Base-by-base conservation (phyloP, 1,140 invertebrate genomes). In the Sitobion miscanthi region DNA sequence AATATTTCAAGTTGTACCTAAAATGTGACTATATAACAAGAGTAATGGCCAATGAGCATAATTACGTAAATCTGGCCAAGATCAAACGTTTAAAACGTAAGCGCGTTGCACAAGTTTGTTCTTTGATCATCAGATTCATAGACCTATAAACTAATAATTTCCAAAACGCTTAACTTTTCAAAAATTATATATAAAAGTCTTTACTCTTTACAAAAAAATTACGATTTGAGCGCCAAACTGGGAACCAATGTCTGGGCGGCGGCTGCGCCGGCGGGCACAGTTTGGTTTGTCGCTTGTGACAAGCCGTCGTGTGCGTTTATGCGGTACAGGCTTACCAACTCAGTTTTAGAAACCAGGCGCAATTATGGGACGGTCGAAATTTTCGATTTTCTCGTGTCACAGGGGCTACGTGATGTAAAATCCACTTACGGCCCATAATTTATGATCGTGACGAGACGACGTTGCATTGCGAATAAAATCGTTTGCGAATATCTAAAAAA, bases 301-400 rank as follows among this genome's bases (percentile, higher is more conserved):
- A 17, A 35, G 30, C 17, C 62, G 62, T 77, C 62, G 62, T n/a
- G 30, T n/a, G 69, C 47, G 77, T 38, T 47, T 21, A 52, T 38
- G 25, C 20, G 11, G 9, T 82, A 54, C 91, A 83, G 82, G 5
- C 21, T 6, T 57, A 42, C 91, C 91, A 93, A 93, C 91, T n/a
- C 45, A 1, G 49, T 45, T 54, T 42, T 45, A 25, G 49, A 83
- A 54, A 54, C 57, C 30, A 11, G 21, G 49, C 23, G 14, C 6
- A 77, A 11, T n/a, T 77, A 77, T n/a, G 35, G 69, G 1, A 9
- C 86, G 6, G 30, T 77, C 62, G 62, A n/a, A 6, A 77, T 77
- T 77, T 77, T 77, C 2, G 85, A 30, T 42, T 30, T 54, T 88
- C 35, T 42, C 35, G 23, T 17, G n/a, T 90, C 23, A 52, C 1